Percentiles rank a stretch among this genome's conserved stretches.
Evolutionary conservation across 2,113 vertebrate species (phyloP).

Genomic region (Laticauda laticaudata): DNA sequence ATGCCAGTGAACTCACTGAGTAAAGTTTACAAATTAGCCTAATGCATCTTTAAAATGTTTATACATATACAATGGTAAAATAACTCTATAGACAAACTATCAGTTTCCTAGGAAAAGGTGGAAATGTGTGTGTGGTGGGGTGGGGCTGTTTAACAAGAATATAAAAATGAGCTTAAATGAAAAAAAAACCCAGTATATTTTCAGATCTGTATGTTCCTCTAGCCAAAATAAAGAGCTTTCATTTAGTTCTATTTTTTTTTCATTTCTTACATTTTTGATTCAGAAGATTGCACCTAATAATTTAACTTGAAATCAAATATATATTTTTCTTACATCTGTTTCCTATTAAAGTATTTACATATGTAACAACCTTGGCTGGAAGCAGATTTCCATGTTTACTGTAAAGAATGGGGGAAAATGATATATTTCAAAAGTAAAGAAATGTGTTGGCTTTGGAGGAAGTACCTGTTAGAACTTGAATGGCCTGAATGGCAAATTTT

Average conservation of each 20-base stretch:
- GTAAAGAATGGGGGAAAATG: conserved; percentile 16
- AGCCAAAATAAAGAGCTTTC: neutral
- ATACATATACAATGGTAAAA: neutral
- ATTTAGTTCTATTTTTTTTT: neutral
- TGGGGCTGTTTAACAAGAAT: neutral
- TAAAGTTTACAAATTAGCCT: neutral
- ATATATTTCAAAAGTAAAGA: conserved; percentile 16
- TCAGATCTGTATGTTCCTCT: neutral
- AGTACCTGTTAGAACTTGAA: conserved; percentile 22
- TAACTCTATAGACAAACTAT: neutral
- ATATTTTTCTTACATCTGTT: neutral
- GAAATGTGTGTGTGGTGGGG: neutral
- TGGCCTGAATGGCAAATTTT: conserved; percentile 9
- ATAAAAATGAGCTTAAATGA: neutral
- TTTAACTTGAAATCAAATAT: conserved; percentile 22
- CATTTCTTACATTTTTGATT: conserved; percentile 19
- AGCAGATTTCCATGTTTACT: conserved; percentile 17
- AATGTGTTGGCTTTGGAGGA: neutral
- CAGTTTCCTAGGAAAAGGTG: neutral
- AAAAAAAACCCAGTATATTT: neutral
- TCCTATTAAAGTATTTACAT: neutral
- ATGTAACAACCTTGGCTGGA: conserved; percentile 5
- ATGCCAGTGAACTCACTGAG: neutral
- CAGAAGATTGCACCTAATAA: conserved; percentile 37
- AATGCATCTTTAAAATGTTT: neutral